Evolutionary conservation across 2,797 vertebrate species (phyloP), one percentile per base, ranked within the genome.

Genomic region (Spheniscus humboldti): DNA sequence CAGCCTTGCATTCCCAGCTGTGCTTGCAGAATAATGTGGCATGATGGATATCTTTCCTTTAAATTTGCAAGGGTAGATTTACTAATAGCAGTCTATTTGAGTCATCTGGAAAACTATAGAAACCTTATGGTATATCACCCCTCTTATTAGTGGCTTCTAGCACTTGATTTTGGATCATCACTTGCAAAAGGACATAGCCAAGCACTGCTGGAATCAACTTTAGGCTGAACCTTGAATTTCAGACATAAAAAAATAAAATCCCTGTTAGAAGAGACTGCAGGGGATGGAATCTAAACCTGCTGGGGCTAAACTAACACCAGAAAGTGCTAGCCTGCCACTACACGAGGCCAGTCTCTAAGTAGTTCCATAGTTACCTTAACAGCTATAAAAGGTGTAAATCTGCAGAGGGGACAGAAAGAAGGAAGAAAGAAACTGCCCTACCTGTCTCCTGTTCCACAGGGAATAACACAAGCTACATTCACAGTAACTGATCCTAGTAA

Each of bases 281-380:
- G 95, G 43, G 92, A 94, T 86, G 56, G 88, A 92, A 92, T 94
- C 93, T 95, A 96, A 96, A 89, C 83, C 93, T 93, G 95, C 96
- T 96, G 96, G 73, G 88, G 74, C 92, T 95, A 95, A 93, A 93
- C 93, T 96, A 90, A 85, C 90, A 55, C 69, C 68, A 66, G 74
- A 90, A 94, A 94, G 91, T 77, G 90, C 92, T 62, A 66, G 77
- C 78, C 71, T 93, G 83, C 88, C 83, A 63, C 94, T 94, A 68
- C 63, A 73, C 18, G 27, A 89, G 78, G 60, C 69, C 76, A 35
- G 84, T 67, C 68, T 90, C 94, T 75, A 88, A 95, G 94, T 92
- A 90, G 87, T 94, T 90, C 5, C 24, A 88, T 94, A 96, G 94
- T 96, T 96, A 92, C 93, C 62, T 93, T 96, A 96, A 96, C 90